These are phyloP conservation scores for Lophotis ruficrista DNA, from an alignment of 2,113 vertebrate species.

Conservation along the genomic window DNA sequence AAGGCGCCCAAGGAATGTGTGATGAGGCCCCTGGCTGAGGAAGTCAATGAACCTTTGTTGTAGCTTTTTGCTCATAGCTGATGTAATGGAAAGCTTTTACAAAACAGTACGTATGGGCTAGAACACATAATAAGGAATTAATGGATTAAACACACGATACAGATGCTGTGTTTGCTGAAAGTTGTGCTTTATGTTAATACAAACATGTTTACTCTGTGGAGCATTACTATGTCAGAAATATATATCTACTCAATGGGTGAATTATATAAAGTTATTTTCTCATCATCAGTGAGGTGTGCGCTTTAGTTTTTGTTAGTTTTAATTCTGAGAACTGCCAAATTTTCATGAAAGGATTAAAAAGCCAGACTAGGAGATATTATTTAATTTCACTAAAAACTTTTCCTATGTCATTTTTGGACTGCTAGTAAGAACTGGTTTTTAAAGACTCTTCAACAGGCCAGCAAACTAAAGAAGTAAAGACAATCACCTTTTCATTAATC, in stretches of 20 bases:
- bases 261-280: not conserved
- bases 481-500: not conserved
- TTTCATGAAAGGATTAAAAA: not conserved
- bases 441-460: not conserved
- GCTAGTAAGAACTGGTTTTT: not conserved
- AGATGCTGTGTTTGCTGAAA: not conserved
- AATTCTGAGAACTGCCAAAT: not conserved
- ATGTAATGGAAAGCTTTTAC: slow-evolving; percentile 6
- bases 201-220: not conserved
- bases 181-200: not conserved
- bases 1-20: not conserved
- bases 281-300: not conserved
- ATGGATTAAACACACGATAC: not conserved
- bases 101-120: not conserved
- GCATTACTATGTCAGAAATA: not conserved
- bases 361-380: not conserved
- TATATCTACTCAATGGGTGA: not conserved
- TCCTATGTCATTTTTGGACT: not conserved
- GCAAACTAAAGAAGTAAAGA: not conserved
- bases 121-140: not conserved
- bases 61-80: not conserved
- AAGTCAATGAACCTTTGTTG: slow-evolving; percentile 4
- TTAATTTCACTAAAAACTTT: not conserved
- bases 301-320: not conserved
- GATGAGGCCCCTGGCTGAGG: not conserved